A percentile compares a stretch with the other conserved stretches of the same genome.
Evolutionary conservation across 2,113 vertebrate species (phyloP).

Genomic region (Hassar affinis): DNA sequence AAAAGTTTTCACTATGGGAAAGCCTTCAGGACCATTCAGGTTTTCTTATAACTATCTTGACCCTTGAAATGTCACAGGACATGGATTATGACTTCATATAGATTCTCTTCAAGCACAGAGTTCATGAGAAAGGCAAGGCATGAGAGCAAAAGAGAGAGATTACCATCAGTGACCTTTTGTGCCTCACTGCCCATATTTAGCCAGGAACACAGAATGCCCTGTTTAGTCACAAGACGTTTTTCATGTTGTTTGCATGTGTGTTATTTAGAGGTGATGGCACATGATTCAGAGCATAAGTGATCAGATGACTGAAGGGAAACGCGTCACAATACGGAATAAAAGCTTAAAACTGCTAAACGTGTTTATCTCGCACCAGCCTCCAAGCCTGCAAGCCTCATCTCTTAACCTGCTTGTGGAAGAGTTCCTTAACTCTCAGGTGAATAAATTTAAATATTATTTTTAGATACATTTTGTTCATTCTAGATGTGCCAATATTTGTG

Average conservation of each 20-base stretch:
- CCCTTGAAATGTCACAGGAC: conserved; percentile 15
- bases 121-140: conserved; percentile 21
- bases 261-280: neutral
- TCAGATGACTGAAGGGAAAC: neutral
- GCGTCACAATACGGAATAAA: neutral
- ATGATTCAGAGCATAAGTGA: conserved; percentile 26
- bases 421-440: neutral
- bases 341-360: neutral
- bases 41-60: neutral
- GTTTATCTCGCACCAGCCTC: neutral
- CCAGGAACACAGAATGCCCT: neutral
- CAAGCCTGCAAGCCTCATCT: too few species aligned
- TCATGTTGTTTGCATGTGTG: neutral
- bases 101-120: neutral
- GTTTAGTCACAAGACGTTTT: neutral
- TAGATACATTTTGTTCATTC: too few species aligned
- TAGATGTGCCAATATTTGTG: too few species aligned
- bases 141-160: neutral
- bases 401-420: neutral
- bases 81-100: neutral
- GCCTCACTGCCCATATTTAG: neutral
- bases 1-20: neutral
- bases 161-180: conserved; percentile 11
- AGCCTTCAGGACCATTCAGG: neutral
- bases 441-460: too few species aligned